Conservation (phyloP, 2,888 invertebrate genomes). For the Melieria omissa region DNA sequence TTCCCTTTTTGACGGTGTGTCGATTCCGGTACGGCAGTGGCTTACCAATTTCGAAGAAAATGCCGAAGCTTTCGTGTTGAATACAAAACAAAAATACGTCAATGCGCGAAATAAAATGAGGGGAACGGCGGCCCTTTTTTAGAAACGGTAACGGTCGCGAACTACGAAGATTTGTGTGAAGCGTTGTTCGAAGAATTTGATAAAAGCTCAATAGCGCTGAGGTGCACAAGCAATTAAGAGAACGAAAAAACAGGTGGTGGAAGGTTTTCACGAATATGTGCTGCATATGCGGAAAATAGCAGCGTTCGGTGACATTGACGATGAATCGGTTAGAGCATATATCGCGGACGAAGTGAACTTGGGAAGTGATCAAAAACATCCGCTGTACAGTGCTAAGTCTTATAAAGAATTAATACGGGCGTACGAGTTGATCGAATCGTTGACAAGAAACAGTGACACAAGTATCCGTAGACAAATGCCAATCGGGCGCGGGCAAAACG, state of each 20-base stretch:
- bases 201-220: constrained; percentile 34
- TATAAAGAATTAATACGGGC: constrained; percentile 37
- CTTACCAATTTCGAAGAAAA: constrained; percentile 35
- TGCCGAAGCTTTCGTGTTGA: constrained; percentile 33
- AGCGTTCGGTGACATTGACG: constrained; percentile 25
- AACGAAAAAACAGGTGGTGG: constrained; percentile 29
- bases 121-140: constrained; percentile 37
- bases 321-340: constrained; percentile 26
- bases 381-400: constrained; percentile 27
- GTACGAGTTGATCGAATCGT: constrained; percentile 28
- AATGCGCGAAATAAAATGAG: constrained; percentile 40
- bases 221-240: constrained; percentile 30
- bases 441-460: constrained; percentile 19
- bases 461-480: constrained; percentile 22
- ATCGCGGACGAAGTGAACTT: constrained; percentile 31
- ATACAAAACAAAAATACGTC: constrained; percentile 41
- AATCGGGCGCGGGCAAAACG: not conserved
- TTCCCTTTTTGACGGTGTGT: constrained; percentile 9
- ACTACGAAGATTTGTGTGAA: constrained; percentile 18
- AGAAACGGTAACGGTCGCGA: constrained; percentile 30
- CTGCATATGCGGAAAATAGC: constrained; percentile 37
- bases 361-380: constrained; percentile 34
- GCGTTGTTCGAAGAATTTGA: constrained; percentile 33
- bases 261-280: constrained; percentile 38
- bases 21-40: constrained; percentile 24